phyloP scores from a whole-genome alignment of 1,140 invertebrate genomes.

The Hylaeus volcanicus region DNA sequence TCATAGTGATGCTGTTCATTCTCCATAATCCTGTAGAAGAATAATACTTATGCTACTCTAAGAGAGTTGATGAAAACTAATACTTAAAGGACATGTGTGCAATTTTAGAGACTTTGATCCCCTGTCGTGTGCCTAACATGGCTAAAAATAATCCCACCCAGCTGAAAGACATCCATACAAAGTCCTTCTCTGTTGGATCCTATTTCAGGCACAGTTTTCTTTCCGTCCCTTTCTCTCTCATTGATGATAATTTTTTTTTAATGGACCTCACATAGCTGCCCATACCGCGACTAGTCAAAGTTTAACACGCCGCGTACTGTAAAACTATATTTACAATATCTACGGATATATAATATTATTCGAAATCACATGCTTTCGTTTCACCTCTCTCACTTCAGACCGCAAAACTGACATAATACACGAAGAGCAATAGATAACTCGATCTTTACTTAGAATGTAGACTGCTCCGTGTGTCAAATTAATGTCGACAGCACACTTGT shows the following conservation, averaged over 20 bases:
- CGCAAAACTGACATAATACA: neutral
- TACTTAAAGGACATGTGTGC: neutral
- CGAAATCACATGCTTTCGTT: neutral
- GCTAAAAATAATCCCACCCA: conserved; percentile 58
- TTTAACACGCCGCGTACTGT: neutral
- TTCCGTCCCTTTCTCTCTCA: neutral
- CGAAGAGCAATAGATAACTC: neutral
- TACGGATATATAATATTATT: neutral
- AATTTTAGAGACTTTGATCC: neutral
- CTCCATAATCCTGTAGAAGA: conserved; percentile 70
- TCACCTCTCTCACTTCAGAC: neutral
- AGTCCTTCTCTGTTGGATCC: conserved; percentile 26
- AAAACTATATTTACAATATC: neutral
- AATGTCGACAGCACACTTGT: neutral
- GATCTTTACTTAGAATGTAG: neutral
- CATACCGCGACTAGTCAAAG: neutral
- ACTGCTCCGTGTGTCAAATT: neutral
- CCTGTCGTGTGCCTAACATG: neutral
- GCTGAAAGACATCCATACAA: conserved; percentile 30
- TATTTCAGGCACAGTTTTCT: conserved; percentile 31
- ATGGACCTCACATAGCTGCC: neutral
- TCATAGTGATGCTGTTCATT: conserved; percentile 74
- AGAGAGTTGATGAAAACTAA: neutral
- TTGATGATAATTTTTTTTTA: neutral
- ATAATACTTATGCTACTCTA: neutral